Evolutionary conservation across 2,113 vertebrate genomes (phyloP).

Genomic region (Oplegnathus fasciatus): DNA sequence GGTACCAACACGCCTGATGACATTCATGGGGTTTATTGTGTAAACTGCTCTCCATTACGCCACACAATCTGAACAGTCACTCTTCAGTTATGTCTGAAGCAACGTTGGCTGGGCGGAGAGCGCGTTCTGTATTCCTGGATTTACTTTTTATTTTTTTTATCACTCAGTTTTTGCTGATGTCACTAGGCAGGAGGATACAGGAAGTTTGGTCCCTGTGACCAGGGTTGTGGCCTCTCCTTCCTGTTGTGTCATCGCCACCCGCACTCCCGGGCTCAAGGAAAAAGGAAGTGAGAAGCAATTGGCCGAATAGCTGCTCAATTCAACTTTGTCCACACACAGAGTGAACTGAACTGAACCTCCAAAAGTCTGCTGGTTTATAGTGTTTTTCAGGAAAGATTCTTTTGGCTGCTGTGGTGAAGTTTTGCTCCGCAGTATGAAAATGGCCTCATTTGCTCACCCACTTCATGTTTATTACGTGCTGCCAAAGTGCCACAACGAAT

Average conservation of each 20-base stretch:
- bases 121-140: not conserved
- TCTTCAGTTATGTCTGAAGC: slow-evolving; percentile 18
- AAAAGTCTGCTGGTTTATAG: not conserved
- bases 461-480: slow-evolving; percentile 7
- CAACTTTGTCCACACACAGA: slow-evolving; percentile 31
- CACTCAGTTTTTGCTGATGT: slow-evolving; percentile 58
- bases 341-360: not conserved
- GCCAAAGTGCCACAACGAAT: slow-evolving; percentile 6
- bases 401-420: slow-evolving; percentile 4
- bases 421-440: not conserved
- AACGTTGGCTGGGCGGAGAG: slow-evolving; percentile 24
- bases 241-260: slow-evolving; percentile 64
- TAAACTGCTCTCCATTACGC: not conserved
- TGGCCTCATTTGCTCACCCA: not conserved
- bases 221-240: slow-evolving; percentile 51
- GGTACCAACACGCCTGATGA: slow-evolving; percentile 1
- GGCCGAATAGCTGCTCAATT: slow-evolving; percentile 27
- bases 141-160: not conserved
- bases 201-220: slow-evolving; percentile 63
- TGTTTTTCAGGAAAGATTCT: not conserved
- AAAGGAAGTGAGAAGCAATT: slow-evolving; percentile 69
- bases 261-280: slow-evolving; percentile 14
- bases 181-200: slow-evolving; percentile 51
- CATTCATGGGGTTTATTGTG: slow-evolving; percentile 26
- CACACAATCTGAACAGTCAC: not conserved